Conservation (phyloP, 2,113 vertebrate species). For the Heterotilapia buettikoferi region DNA sequence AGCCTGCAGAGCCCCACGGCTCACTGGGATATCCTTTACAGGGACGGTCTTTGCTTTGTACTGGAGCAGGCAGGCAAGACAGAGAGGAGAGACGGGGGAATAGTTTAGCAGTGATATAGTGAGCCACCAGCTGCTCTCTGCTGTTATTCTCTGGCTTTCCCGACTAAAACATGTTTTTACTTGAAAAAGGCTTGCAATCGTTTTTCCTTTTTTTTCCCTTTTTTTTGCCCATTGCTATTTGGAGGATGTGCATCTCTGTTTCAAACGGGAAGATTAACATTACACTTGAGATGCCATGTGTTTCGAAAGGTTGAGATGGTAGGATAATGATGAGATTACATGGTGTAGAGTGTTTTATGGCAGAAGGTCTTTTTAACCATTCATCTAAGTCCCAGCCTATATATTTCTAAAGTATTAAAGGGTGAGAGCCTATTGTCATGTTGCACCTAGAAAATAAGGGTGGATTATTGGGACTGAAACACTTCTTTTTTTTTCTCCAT, state of each 20-base stretch:
- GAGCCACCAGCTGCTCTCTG: conserved; percentile 64
- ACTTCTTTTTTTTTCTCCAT: neutral
- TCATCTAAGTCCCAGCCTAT: neutral
- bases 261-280: conserved; percentile 47
- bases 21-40: conserved; percentile 64
- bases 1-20: conserved; percentile 29
- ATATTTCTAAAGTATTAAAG: neutral
- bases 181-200: conserved; percentile 29
- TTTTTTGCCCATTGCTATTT: neutral
- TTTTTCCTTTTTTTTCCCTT: neutral
- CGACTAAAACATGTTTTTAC: conserved; percentile 44
- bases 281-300: conserved; percentile 43
- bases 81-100: conserved; percentile 42
- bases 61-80: conserved; percentile 25
- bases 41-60: conserved; percentile 45
- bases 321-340: conserved; percentile 43
- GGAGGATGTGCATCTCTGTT: conserved; percentile 13
- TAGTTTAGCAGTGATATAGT: conserved; percentile 61
- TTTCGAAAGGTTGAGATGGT: conserved; percentile 41
- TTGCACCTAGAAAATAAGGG: neutral
- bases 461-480: neutral
- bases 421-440: neutral
- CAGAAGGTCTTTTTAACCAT: conserved; percentile 9
- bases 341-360: conserved; percentile 31
- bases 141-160: conserved; percentile 32